Evolutionary conservation across 2,888 invertebrate species (phyloP).

Genomic region (Hirtodrosophila histrioides): DNA sequence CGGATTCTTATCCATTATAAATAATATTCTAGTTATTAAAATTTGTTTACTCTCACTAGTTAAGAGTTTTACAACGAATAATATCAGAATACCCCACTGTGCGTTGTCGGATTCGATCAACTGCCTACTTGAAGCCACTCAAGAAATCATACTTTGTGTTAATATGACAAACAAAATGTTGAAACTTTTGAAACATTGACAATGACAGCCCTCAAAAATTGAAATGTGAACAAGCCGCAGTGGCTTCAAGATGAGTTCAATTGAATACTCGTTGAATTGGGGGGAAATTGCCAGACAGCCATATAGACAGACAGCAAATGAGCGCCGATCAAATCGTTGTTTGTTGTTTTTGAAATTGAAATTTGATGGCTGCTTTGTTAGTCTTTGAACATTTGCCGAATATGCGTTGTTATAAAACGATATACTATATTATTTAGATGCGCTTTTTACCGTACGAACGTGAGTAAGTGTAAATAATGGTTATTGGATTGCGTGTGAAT

Average conservation of each 20-base stretch:
- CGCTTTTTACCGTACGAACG: no score
- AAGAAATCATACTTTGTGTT: conserved; percentile 77
- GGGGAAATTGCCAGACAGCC: conserved; percentile 28
- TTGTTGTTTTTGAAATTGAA: conserved; percentile 44
- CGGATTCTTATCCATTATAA: no score
- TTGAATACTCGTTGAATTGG: conserved; percentile 31
- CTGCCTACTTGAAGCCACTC: conserved; percentile 59
- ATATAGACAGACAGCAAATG: not conserved
- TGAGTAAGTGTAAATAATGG: no score
- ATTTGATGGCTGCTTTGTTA: conserved; percentile 40
- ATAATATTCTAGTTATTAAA: no score
- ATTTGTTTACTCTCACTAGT: no score
- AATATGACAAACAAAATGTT: conserved; percentile 80
- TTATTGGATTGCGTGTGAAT: no score
- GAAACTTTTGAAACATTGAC: conserved; percentile 61
- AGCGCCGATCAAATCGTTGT: conserved; percentile 25
- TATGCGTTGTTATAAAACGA: conserved; percentile 4
- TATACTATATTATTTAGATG: not conserved
- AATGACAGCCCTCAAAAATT: conserved; percentile 38
- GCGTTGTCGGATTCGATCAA: conserved; percentile 33
- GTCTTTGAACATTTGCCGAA: conserved; percentile 61
- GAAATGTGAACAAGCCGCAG: conserved; percentile 40
- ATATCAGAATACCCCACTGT: no score
- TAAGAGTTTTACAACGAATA: no score
- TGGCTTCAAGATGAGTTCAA: conserved; percentile 45